These are phyloP conservation scores for Lordiphosa andalusiaca DNA, from an alignment of 2,888 invertebrate genomes.

Conservation along the genomic window DNA sequence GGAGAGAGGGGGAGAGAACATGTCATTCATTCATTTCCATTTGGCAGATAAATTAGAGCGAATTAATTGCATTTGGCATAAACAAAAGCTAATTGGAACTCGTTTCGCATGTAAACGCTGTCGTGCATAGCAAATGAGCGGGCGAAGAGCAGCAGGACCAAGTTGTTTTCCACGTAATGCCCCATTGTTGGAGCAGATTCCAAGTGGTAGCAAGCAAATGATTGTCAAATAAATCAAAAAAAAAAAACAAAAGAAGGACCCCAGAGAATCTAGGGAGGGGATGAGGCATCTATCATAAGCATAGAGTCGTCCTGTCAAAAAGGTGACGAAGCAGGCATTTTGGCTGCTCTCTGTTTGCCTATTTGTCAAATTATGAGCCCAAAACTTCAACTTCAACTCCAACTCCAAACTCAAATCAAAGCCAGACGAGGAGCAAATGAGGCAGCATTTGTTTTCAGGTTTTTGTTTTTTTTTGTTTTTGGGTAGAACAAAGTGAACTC, in stretches of 20 bases:
- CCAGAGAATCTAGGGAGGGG: slow-evolving; percentile 7
- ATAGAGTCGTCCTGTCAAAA: slow-evolving; percentile 46
- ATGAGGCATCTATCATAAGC: slow-evolving; percentile 29
- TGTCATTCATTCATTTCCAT: slow-evolving; percentile 33
- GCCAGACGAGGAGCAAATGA: slow-evolving; percentile 62
- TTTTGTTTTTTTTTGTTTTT: no score
- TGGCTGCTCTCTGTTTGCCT: slow-evolving; percentile 22
- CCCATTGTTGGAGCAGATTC: slow-evolving; percentile 44
- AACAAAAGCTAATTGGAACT: slow-evolving; percentile 72
- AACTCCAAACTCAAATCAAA: slow-evolving; percentile 54
- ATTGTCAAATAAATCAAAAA: slow-evolving; percentile 71
- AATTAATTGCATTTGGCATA: slow-evolving; percentile 72
- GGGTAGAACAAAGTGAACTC: slow-evolving; percentile 17
- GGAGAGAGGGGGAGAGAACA: slow-evolving; percentile 31
- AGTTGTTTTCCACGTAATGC: slow-evolving; percentile 60
- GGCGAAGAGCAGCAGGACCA: slow-evolving; percentile 12
- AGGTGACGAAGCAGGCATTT: slow-evolving; percentile 61
- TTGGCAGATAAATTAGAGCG: slow-evolving; percentile 67
- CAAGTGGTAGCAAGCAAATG: slow-evolving; percentile 46
- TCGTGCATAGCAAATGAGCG: slow-evolving; percentile 63
- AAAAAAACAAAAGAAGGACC: slow-evolving; percentile 27
- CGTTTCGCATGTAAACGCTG: slow-evolving; percentile 68
- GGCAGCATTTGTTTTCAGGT: slow-evolving; percentile 52
- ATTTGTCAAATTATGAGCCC: slow-evolving; percentile 64
- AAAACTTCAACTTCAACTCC: slow-evolving; percentile 18